Base-by-base conservation (phyloP, 2,113 vertebrate genomes). In the Campylomormyrus tamandua region DNA sequence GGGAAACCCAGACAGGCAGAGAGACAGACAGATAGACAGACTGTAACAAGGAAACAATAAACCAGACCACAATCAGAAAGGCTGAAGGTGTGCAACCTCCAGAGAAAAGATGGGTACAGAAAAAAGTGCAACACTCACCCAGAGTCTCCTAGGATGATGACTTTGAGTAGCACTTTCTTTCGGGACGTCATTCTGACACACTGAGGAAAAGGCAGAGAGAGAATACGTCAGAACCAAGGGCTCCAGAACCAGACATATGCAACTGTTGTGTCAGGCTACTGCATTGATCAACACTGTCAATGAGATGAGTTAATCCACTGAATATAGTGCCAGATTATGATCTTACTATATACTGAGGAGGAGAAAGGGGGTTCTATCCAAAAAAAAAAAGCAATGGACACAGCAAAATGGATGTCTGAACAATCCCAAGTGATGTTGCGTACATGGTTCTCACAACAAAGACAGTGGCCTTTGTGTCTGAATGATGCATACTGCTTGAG, bases 101-200 rank as follows among this genome's bases (percentile, higher is more conserved):
- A 70, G 24, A 11, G n/a, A 66, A 83, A 7, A 62, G 89, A 70
- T 19, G 48, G 56, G 21, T 8, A 46, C 27, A 52, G 53, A 62
- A 6, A 50, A 49, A 48, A 70, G 49, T 39, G 46, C 11, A 83
- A 21, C 50, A 92, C 95, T 95, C 90, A 96, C 95, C 95, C 95
- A 5, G 95, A 96, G 91, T 96, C 95, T 93, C 95, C 95, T 0
- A 96, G 93, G 89, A 96, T 96, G 92, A 96, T 96, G 90, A 96
- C 95, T 95, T 96, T 96, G 48, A 96, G 94, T 90, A 96, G 93
- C 53, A 96, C 95, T 94, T 96, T 96, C 95, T 96, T 96, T 92
- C 95, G 94, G 92, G 95, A 96, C 0, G 95, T 95, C 95, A 96
- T 96, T 92, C 87, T 94, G 90, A 91, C 92, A 90, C 91, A 92